A percentile compares a stretch with the other conserved stretches of the same genome.
Evolutionary conservation across 2,888 invertebrate species (phyloP).

Genomic region (Pardosa pseudoannulata): DNA sequence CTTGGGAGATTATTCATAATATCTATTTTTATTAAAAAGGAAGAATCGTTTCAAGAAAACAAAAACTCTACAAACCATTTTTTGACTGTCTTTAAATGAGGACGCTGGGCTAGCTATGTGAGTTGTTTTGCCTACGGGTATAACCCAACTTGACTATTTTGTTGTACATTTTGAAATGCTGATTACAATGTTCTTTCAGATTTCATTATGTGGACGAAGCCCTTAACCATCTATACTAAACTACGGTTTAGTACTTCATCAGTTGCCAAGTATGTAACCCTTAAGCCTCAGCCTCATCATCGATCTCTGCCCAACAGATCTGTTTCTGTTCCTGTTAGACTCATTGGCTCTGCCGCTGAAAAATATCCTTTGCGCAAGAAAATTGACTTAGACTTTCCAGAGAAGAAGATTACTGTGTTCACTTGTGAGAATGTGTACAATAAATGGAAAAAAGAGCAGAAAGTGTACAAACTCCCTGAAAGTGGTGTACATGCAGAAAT

Average conservation of each 20-base stretch:
- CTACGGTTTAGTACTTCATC: not conserved
- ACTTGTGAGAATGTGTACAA: constrained; percentile 51
- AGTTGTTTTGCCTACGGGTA: too few relatives aligned
- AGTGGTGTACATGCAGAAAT: constrained; percentile 34
- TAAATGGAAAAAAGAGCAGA: constrained; percentile 29
- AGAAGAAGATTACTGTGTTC: constrained; percentile 34
- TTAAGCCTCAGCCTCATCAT: not conserved
- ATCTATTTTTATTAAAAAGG: too few relatives aligned
- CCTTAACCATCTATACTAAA: not conserved
- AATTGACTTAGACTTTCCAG: constrained; percentile 29
- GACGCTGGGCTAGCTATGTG: too few relatives aligned
- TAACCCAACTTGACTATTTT: too few relatives aligned
- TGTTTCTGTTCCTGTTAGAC: not conserved
- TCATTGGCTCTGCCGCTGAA: constrained; percentile 4
- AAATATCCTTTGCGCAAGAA: constrained; percentile 26
- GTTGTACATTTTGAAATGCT: too few relatives aligned
- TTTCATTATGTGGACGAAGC: not conserved
- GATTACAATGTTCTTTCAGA: not conserved
- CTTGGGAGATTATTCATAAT: too few relatives aligned
- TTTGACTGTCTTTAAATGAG: too few relatives aligned
- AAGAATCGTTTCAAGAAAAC: too few relatives aligned
- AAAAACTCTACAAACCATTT: too few relatives aligned
- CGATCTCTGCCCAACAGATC: not conserved
- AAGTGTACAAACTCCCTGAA: constrained; percentile 21
- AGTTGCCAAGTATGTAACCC: not conserved